These are phyloP conservation scores for Diploscapter pachys DNA, from an alignment of 1,140 invertebrate genomes.

Conservation along the genomic window DNA sequence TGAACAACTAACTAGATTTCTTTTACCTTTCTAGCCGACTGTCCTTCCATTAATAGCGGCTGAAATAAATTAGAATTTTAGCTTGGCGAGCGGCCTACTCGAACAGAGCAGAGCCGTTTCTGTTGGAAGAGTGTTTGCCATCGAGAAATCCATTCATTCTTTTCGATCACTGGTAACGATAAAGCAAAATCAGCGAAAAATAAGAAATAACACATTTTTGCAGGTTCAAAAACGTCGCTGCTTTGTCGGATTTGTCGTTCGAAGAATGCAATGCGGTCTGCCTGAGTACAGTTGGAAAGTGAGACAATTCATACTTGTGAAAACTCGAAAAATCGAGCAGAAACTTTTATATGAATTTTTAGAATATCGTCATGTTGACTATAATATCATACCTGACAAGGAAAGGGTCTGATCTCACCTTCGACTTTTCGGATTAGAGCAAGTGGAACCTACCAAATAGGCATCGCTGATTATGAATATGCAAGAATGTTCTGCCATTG, in stretches of 20 bases:
- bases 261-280: constrained; percentile 39
- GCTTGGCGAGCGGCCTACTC: constrained; percentile 19
- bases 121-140: constrained; percentile 30
- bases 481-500: no score
- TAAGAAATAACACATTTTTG: constrained; percentile 1
- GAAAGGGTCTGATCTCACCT: not conserved
- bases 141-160: constrained; percentile 29
- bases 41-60: no score
- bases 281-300: constrained; percentile 35
- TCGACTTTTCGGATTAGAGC: not conserved
- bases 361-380: not conserved
- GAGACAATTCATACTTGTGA: constrained; percentile 1
- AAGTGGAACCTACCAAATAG: no score
- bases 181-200: not conserved
- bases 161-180: constrained; percentile 32
- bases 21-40: no score
- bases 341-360: no score
- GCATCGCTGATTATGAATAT: no score
- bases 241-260: constrained; percentile 20
- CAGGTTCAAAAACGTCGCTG: constrained; percentile 34
- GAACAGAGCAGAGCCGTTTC: constrained; percentile 30
- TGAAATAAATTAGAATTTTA: no score
- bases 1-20: no score
- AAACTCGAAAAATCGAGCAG: no score
- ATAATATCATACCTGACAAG: not conserved